Evolutionary conservation across 2,113 vertebrate genomes (phyloP), one percentile per base, ranked within the genome.

Genomic region (Cavia porcellus): DNA sequence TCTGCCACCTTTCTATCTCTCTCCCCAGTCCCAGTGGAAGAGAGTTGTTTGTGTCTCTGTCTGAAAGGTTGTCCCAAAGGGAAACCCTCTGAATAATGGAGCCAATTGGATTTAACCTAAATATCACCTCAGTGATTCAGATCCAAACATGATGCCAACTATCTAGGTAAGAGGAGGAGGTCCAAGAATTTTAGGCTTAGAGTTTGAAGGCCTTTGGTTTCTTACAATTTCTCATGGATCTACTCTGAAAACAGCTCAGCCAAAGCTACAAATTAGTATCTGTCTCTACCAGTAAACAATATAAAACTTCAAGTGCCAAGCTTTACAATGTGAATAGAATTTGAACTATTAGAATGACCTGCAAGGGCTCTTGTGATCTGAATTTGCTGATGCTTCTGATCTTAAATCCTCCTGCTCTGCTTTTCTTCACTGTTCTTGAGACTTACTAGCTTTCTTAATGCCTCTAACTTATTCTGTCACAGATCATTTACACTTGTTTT

Each of bases 181-280:
- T 92, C 57, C 47, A 89, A 57, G 75, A 79, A 82, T 81, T 91
- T 89, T 35, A 86, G 45, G 75, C 22, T 96, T 92, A 52, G 64
- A 28, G 20, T 81, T 64, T 66, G 38, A 95, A 66, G 62, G 13
- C 20, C 45, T 96, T 89, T 8, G 47, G 10, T 45, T 84, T 83
- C 77, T 90, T 85, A 45, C n/a, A 50, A 77, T 75, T 95, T 97
- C 52, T 62, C 85, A 30, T 61, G 52, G 30, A 38, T 57, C n/a
- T n/a, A 7, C 45, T 92, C 52, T 84, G 90, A 92, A 80, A 38
- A 87, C 7, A 24, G 47, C 32, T 81, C 35, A 22, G 8, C 24
- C 66, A 96, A 90, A 93, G 30, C 62, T 89, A 52, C 30, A 64
- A 24, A 66, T 45, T 57, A 92, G 30, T 24, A 45, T 38, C 28